Base-by-base conservation (phyloP, 2,888 invertebrate species). In the Cactoblastis cactorum region DNA sequence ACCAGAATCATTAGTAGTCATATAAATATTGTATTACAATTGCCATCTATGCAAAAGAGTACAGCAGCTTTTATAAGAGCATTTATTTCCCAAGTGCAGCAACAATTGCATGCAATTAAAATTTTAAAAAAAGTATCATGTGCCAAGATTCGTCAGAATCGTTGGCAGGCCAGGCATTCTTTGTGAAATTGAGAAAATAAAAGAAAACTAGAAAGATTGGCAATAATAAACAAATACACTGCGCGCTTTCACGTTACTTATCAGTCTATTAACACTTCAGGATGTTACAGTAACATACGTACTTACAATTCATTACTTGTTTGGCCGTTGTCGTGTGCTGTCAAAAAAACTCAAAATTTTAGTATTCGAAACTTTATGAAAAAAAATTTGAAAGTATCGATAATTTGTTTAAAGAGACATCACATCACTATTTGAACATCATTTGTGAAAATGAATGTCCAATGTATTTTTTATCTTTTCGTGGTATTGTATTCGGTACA, bases 161-260 rank as follows among this genome's bases (percentile, higher is more conserved):
- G n/a, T n/a, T n/a, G n/a, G n/a, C n/a, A n/a, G n/a, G n/a, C n/a
- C n/a, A n/a, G n/a, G n/a, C n/a, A n/a, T n/a, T n/a, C n/a, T n/a
- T n/a, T n/a, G n/a, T n/a, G n/a, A n/a, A n/a, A n/a, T n/a, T n/a
- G n/a, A n/a, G n/a, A n/a, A n/a, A n/a, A n/a, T n/a, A n/a, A n/a
- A n/a, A n/a, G n/a, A n/a, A n/a, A n/a, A n/a, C n/a, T n/a, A n/a
- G n/a, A n/a, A n/a, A n/a, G n/a, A n/a, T n/a, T n/a, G n/a, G n/a
- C n/a, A 12, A 33, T 19, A 34, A 45, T 50, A 28, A 24, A 52
- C 5, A 33, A 17, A 41, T 15, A n/a, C 28, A 37, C 47, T 49
- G 47, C 55, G 54, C 51, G 59, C 68, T 69, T 67, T 68, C 68
- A 52, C 61, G 18, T 35, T 45, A 59, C 53, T 68, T 67, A 65